phyloP scores from a whole-genome alignment of 2,888 invertebrate species.

The Xestia xanthographa region DNA sequence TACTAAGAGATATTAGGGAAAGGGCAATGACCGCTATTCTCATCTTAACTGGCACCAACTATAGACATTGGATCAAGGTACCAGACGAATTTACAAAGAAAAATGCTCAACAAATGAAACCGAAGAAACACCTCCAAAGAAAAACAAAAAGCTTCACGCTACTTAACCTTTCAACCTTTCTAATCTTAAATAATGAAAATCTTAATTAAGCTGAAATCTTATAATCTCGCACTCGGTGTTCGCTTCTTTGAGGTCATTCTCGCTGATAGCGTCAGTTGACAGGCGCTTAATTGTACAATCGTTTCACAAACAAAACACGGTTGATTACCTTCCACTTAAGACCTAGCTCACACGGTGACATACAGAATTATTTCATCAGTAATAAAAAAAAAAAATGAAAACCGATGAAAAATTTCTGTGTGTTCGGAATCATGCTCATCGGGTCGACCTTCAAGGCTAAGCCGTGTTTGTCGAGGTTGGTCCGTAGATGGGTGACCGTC shows the following conservation, averaged over 20 bases:
- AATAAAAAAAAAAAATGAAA: no score
- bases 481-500: no score
- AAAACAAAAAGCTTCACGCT: conserved; percentile 43
- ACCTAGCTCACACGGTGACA: not conserved
- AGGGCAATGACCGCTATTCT: no score
- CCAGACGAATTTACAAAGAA: not conserved
- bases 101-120: not conserved
- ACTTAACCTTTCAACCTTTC: conserved; percentile 27
- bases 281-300: conserved; percentile 28
- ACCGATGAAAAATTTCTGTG: no score
- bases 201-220: conserved; percentile 53
- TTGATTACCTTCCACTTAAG: conserved; percentile 11
- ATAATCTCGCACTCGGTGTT: conserved; percentile 37
- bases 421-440: no score
- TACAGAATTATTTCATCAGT: no score
- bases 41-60: no score
- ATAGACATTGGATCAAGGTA: not conserved
- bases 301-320: conserved; percentile 34
- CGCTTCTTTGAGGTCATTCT: conserved; percentile 45
- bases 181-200: conserved; percentile 47
- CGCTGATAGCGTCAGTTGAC: conserved; percentile 32
- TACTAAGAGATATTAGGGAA: no score
- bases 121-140: not conserved
- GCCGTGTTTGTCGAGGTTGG: no score
- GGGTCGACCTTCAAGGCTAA: no score